Conservation (phyloP, 2,113 vertebrate genomes). For the Ammodytes dubius region DNA sequence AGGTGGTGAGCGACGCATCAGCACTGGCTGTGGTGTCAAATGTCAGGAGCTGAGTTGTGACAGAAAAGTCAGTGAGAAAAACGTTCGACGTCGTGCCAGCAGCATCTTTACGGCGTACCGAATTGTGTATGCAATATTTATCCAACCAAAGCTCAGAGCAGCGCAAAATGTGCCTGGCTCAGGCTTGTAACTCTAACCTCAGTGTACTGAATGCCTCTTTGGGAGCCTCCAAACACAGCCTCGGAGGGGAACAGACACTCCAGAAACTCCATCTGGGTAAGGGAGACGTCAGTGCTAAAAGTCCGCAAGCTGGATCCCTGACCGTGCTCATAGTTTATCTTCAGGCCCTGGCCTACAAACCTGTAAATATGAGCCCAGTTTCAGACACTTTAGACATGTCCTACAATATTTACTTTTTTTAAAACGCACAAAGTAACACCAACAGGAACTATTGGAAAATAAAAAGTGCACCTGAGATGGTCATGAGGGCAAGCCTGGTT, state of each 20-base stretch:
- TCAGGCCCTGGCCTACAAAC: conserved; percentile 91
- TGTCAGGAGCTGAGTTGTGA: conserved; percentile 89
- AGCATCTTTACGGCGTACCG: not conserved
- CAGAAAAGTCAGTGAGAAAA: conserved; percentile 52
- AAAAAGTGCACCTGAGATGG: conserved; percentile 91
- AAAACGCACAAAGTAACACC: not conserved
- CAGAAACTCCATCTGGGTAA: conserved; percentile 91
- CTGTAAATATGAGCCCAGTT: conserved; percentile 75
- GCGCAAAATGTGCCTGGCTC: conserved; percentile 24
- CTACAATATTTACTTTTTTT: too few relatives aligned
- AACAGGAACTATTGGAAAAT: not conserved
- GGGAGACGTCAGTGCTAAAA: conserved; percentile 91
- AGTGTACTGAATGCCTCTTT: conserved; percentile 89
- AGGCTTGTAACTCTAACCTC: conserved; percentile 85
- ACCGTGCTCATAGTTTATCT: conserved; percentile 93
- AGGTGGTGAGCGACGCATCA: conserved; percentile 80
- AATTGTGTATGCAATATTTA: conserved; percentile 2
- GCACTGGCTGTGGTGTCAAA: conserved; percentile 85
- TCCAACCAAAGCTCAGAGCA: conserved; percentile 1
- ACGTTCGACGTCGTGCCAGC: not conserved
- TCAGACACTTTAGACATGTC: conserved; percentile 1
- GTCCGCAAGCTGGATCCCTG: conserved; percentile 88
- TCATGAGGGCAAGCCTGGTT: conserved; percentile 96
- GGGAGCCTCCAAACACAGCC: conserved; percentile 81
- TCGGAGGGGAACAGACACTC: conserved; percentile 96